Percentiles rank a stretch among this genome's conserved stretches.
Conservation (phyloP, 92 coral and sea anemone species). For the Umimayanthus kanabou region DNA sequence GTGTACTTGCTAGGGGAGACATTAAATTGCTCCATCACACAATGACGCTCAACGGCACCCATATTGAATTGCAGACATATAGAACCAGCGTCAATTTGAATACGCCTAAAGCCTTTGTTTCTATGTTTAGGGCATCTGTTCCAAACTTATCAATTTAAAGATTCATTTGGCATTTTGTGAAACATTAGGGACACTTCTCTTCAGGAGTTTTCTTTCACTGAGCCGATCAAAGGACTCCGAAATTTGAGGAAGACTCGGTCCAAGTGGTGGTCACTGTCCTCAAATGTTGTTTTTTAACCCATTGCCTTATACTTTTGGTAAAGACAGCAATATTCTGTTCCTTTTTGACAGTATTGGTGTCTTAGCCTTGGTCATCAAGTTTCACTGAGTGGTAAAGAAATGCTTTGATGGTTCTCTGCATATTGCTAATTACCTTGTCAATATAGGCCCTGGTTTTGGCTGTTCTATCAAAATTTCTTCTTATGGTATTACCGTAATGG, state of each 20-base stretch:
- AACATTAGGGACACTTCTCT: neutral
- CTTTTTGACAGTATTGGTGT: constrained; percentile 37
- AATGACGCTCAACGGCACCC: too few species aligned
- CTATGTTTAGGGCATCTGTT: neutral
- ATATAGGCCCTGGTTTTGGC: constrained; percentile 20
- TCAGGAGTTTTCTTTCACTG: constrained; percentile 23
- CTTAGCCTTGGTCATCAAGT: neutral
- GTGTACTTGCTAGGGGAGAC: too few species aligned
- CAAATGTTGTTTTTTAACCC: too few species aligned
- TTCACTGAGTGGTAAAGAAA: constrained; percentile 16
- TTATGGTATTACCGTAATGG: constrained; percentile 17
- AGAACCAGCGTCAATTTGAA: neutral
- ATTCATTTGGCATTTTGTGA: constrained; percentile 30
- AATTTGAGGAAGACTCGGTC: constrained; percentile 1
- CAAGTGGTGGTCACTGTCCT: too few species aligned
- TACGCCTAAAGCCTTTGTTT: neutral
- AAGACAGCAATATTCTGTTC: neutral
- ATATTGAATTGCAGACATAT: too few species aligned
- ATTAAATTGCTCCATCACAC: too few species aligned
- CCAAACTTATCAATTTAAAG: neutral
- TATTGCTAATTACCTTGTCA: constrained; percentile 5
- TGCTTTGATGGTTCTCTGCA: constrained; percentile 28
- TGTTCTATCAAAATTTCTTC: constrained; percentile 9
- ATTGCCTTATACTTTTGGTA: too few species aligned
- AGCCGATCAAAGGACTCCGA: constrained; percentile 12